Evolutionary conservation across 1,140 invertebrate species (phyloP), one percentile per base, ranked within the genome.

Genomic region (Cecropterus lyciades): DNA sequence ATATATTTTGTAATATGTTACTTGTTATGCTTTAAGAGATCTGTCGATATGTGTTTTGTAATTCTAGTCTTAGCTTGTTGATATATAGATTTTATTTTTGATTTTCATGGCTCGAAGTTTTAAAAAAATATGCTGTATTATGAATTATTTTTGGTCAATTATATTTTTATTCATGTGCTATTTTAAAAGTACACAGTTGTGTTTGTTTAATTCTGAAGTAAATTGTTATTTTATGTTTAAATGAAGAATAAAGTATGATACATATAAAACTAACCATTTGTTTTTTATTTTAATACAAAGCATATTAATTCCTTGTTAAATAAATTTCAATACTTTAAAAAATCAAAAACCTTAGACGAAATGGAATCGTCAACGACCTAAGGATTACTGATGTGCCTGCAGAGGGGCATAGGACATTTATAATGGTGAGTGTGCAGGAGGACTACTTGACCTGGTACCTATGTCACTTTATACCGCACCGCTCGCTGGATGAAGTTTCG

Each of bases 181-280:
- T 45, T 27, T 30, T 45, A 45, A 33, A 7, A 10, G 20, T 24
- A 24, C 20, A 24, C 20, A 24, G 20, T 24, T 24, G 20, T 24
- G 20, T 24, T 24, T 24, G 20, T 43, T n/a, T 45, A 43, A 57
- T 57, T 56, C 13, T 43, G n/a, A 30, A 27, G 17, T 27, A 13
- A 30, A 27, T 57, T 45, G 40, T 56, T 56, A 40, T 56, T 56
- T 51, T 51, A 4, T 56, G 53, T 40, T 56, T 4, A 33, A 33
- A 40, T 42, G 17, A n/a, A 42, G 17, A 56, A 56, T 56, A 56
- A 57, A 45, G 17, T n/a, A n/a, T 33, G 9, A 9, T 45, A 55
- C 8, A 0, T 46, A 48, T 20, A n/a, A 4, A 48, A 20, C 20
- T 13, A 37, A 20, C 4, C 16, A 37, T 16, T 9, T 48, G 16